phyloP scores from a whole-genome alignment of 2,113 vertebrate genomes.

The Rattus norvegicus region DNA sequence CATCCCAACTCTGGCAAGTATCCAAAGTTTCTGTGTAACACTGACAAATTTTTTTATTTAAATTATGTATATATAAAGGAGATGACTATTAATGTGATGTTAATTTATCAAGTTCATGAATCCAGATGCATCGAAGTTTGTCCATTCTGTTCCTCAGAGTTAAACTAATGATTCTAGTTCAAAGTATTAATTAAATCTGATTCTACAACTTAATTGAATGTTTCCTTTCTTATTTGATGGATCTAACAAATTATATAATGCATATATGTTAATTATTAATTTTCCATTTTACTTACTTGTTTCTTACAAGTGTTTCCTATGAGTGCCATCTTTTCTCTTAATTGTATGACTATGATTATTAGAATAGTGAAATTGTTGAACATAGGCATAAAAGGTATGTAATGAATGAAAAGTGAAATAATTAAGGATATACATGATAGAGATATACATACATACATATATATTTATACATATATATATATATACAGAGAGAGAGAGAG shows the following conservation, averaged over 20 bases:
- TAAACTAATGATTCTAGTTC: not conserved
- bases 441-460: conserved; percentile 6
- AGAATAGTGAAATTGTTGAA: not conserved
- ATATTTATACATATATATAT: not conserved
- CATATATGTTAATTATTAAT: not conserved
- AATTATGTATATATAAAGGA: not conserved
- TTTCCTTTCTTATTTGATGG: not conserved
- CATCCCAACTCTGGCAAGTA: not conserved
- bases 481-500: not conserved
- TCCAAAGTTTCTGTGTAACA: not conserved
- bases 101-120: not conserved
- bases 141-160: not conserved
- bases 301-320: not conserved
- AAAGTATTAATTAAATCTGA: not conserved
- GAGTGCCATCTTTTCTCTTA: not conserved
- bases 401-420: not conserved
- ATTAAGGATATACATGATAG: conserved; percentile 28
- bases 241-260: not conserved
- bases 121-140: not conserved
- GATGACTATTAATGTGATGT: not conserved
- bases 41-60: not conserved
- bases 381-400: too few species aligned
- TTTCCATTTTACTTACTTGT: not conserved
- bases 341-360: not conserved
- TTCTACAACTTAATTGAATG: not conserved